These are phyloP conservation scores for Tridacna gigas DNA, from an alignment of 2,888 invertebrate species.

Conservation along the genomic window DNA sequence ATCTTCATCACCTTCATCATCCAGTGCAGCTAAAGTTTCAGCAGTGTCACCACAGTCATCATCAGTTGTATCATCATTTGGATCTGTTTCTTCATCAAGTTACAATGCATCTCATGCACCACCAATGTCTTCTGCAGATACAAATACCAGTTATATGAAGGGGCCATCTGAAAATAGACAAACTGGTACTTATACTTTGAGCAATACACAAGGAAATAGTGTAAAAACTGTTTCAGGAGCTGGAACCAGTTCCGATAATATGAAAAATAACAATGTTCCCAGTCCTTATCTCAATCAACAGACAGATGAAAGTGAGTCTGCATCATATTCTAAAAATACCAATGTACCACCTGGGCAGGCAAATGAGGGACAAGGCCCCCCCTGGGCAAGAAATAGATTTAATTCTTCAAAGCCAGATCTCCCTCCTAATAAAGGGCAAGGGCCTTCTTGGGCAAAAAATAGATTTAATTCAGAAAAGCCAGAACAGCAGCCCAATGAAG, in stretches of 20 bases:
- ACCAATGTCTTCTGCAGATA: constrained; percentile 14
- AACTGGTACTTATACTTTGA: background rate
- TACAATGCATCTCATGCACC: constrained; percentile 15
- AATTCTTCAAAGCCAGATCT: background rate
- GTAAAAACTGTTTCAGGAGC: background rate
- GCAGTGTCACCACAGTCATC: constrained; percentile 29
- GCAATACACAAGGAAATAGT: background rate
- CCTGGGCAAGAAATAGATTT: background rate
- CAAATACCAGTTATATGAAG: background rate
- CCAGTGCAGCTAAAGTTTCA: constrained; percentile 20
- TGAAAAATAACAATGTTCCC: background rate
- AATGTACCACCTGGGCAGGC: background rate
- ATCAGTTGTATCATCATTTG: constrained; percentile 12
- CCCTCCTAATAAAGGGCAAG: constrained; percentile 32
- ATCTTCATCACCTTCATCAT: constrained; percentile 9
- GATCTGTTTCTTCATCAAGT: constrained; percentile 9
- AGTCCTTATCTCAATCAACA: too few species aligned
- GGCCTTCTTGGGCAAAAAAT: background rate
- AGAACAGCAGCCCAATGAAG: background rate
- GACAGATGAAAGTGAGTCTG: background rate
- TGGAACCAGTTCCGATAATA: background rate
- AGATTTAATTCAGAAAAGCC: background rate
- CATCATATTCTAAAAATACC: background rate
- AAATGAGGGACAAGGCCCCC: background rate
- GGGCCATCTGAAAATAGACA: background rate